These are phyloP conservation scores for Meiosimyza platycephala DNA, from an alignment of 2,888 invertebrate genomes.

Conservation along the genomic window DNA sequence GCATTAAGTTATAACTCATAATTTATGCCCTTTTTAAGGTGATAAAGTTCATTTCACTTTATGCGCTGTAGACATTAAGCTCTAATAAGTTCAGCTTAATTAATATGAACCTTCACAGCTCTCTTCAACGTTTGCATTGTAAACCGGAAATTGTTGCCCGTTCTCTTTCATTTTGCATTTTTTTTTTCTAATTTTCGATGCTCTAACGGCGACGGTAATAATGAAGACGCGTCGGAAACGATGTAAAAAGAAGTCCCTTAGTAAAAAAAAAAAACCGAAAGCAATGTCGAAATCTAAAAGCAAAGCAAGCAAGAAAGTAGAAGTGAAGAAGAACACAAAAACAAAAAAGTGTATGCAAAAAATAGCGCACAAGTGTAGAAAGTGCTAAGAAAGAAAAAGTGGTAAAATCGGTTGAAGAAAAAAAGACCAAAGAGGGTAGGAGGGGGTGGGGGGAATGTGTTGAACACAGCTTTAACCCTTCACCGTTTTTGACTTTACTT, in stretches of 20 bases:
- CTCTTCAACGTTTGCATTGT: too few relatives aligned
- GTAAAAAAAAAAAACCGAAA: background rate
- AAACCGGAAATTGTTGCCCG: conserved; percentile 28
- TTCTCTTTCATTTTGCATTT: background rate
- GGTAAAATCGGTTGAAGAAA: background rate
- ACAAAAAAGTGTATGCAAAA: background rate
- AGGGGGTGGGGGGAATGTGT: too few relatives aligned
- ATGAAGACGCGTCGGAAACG: conserved; percentile 32
- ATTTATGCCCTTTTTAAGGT: too few relatives aligned
- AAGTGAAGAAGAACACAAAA: background rate
- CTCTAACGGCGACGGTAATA: conserved; percentile 17
- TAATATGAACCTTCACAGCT: too few relatives aligned
- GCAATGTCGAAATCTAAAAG: background rate
- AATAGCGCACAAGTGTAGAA: background rate
- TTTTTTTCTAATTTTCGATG: background rate
- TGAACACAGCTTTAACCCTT: too few relatives aligned
- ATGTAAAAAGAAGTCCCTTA: background rate
- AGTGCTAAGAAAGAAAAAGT: background rate
- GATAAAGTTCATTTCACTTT: too few relatives aligned
- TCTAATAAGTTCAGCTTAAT: too few relatives aligned
- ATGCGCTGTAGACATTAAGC: too few relatives aligned
- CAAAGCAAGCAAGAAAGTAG: too few relatives aligned
- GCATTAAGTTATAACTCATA: too few relatives aligned
- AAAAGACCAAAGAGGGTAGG: too few relatives aligned
- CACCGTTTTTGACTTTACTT: too few relatives aligned